Base-by-base conservation (phyloP, 2,113 vertebrate species). In the Capricornis sumatraensis region DNA sequence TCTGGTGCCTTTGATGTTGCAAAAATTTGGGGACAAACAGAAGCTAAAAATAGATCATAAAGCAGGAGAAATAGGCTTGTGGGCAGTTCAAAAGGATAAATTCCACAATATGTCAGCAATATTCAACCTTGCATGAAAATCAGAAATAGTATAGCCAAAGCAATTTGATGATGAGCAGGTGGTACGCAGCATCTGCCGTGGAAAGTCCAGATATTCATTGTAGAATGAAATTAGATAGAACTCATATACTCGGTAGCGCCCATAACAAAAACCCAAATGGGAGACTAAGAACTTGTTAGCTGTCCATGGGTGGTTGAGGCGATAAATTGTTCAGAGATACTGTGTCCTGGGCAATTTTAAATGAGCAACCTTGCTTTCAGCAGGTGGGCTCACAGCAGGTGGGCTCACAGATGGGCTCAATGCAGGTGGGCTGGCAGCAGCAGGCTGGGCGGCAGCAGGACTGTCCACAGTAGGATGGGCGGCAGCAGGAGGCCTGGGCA, bases 381-480 rank as follows among this genome's bases (percentile, higher is more conserved):
- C 87, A 98, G 93, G 2, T 47, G 23, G 90, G 74, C 53, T 96
- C 2, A 2, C 89, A 92, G 74, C 92, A 94, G 47, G 15, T 62
- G 82, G 87, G 84, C 55, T 78, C 4, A 4, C 90, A 97, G 53
- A 45, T 30, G 87, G 87, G 64, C 62, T 78, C 4, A 15, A 33
- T 95, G 90, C 96, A 97, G 96, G 7, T 82, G 47, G 93, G 50
- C 87, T 96, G 27, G 94, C 93, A 92, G 91, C 97, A 98, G 95
- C 97, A 98, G 93, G 91, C 58, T 4, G 97, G 98, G 43, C 93
- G 97, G 94, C 98, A 98, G 95, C 94, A 83, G 82, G 98, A 98
- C 95, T 97, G 98, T 17, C 98, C 98, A 89, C 98, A 98, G 90
- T 97, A 98, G 92, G 96, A 95, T 1, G 97, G 97, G 85, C 97